Evolutionary conservation across 1,140 invertebrate genomes (phyloP).

Genomic region (Listronotus oregonensis): DNA sequence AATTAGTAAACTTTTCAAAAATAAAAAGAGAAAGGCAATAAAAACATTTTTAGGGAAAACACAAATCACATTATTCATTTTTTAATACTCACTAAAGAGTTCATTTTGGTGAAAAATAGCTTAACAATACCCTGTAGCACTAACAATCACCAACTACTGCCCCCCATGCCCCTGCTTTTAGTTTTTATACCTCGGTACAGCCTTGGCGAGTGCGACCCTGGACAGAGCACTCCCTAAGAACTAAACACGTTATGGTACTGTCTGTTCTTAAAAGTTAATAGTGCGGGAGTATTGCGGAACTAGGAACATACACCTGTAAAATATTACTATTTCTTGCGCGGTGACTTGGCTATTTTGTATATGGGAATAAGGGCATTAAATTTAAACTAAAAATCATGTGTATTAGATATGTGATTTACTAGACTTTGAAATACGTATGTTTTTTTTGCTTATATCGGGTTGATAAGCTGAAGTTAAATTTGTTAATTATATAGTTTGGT

Average conservation of each 20-base stretch:
- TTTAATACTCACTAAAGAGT: conserved; percentile 29
- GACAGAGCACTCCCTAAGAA: conserved; percentile 33
- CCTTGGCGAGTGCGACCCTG: conserved; percentile 35
- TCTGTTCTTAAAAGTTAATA: conserved; percentile 33
- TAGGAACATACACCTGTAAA: neutral
- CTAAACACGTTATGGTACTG: conserved; percentile 16
- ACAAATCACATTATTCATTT: neutral
- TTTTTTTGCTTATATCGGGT: no score
- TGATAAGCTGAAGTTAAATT: no score
- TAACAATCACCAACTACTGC: conserved; percentile 36
- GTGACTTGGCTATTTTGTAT: no score
- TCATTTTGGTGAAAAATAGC: conserved; percentile 32
- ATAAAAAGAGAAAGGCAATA: neutral
- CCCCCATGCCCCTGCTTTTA: conserved; percentile 23
- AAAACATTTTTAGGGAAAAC: neutral
- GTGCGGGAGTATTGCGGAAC: conserved; percentile 34
- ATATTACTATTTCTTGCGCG: no score
- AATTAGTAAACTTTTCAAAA: no score
- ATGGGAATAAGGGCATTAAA: no score
- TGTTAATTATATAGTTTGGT: no score
- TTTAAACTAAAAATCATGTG: no score
- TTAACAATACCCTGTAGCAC: conserved; percentile 22
- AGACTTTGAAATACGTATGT: no score
- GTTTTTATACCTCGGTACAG: conserved; percentile 30
- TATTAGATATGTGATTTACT: no score